phyloP scores from a whole-genome alignment of 2,888 invertebrate species.

The Zeuzera pyrina region DNA sequence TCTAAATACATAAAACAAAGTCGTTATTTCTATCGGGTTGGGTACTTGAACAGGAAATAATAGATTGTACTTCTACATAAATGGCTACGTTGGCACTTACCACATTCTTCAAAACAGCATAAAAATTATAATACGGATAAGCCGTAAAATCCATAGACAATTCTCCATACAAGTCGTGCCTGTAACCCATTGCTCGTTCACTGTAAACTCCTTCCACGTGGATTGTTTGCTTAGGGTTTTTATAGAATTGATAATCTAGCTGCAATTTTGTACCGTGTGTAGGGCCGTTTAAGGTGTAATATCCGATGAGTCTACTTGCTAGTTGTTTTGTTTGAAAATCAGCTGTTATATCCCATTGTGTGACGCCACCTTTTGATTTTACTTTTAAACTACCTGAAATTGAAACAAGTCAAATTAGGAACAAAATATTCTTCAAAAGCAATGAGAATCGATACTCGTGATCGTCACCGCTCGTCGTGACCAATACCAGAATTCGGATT shows the following conservation, averaged over 20 bases:
- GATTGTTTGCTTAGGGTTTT: constrained; percentile 69
- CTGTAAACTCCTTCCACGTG: constrained; percentile 59
- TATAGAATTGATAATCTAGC: constrained; percentile 77
- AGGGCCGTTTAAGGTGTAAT: constrained; percentile 73
- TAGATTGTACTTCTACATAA: too few relatives aligned
- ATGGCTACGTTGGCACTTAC: too few relatives aligned
- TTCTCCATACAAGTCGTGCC: constrained; percentile 76
- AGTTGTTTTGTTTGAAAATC: constrained; percentile 86
- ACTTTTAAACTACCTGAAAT: constrained; percentile 44
- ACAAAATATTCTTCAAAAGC: too few relatives aligned
- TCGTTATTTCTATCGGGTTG: too few relatives aligned
- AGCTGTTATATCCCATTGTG: constrained; percentile 82
- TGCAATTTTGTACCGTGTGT: constrained; percentile 74
- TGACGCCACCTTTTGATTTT: constrained; percentile 72
- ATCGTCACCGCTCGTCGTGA: too few relatives aligned
- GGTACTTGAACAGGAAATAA: too few relatives aligned
- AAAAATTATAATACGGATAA: constrained; percentile 82
- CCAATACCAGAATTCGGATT: too few relatives aligned
- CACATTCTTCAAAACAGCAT: constrained; percentile 75
- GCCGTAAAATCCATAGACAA: constrained; percentile 82
- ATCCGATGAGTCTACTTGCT: constrained; percentile 81
- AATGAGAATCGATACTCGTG: too few relatives aligned
- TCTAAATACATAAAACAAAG: too few relatives aligned
- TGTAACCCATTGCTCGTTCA: constrained; percentile 71
- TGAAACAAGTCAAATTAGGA: too few relatives aligned